phyloP scores from a whole-genome alignment of 2,888 invertebrate genomes.

The Volucella bombylans region DNA sequence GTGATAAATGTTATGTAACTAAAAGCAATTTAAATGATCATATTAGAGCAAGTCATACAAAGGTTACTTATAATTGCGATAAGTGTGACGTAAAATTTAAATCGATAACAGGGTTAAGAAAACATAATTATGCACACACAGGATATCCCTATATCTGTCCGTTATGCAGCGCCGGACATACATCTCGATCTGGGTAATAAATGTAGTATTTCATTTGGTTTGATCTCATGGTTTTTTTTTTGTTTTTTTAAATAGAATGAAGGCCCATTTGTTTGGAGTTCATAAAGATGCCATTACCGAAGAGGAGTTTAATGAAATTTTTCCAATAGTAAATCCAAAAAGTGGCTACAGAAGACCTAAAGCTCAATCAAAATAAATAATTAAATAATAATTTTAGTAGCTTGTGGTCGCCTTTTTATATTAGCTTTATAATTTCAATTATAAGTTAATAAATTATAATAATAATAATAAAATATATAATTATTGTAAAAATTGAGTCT shows the following conservation, averaged over 20 bases:
- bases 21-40: conserved; percentile 66
- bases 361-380: neutral
- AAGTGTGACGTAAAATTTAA: conserved; percentile 58
- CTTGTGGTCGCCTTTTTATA: too few species aligned
- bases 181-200: conserved; percentile 60
- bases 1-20: conserved; percentile 67
- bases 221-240: neutral
- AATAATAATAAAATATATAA: too few species aligned
- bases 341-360: conserved; percentile 60
- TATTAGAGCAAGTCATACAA: conserved; percentile 43
- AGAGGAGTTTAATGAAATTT: conserved; percentile 55
- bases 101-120: conserved; percentile 56
- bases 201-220: neutral
- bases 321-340: conserved; percentile 60
- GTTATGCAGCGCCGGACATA: conserved; percentile 49
- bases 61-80: conserved; percentile 58
- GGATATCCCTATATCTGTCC: conserved; percentile 65
- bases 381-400: too few species aligned
- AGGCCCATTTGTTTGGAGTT: conserved; percentile 57
- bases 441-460: too few species aligned
- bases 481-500: too few species aligned
- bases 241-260: conserved; percentile 35
- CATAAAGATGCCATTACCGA: conserved; percentile 54
- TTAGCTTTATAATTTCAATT: too few species aligned
- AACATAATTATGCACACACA: conserved; percentile 57